Percentiles rank a stretch among this genome's conserved stretches.
phyloP scores from a whole-genome alignment of 2,797 vertebrate species.

The Tachyglossus aculeatus region DNA sequence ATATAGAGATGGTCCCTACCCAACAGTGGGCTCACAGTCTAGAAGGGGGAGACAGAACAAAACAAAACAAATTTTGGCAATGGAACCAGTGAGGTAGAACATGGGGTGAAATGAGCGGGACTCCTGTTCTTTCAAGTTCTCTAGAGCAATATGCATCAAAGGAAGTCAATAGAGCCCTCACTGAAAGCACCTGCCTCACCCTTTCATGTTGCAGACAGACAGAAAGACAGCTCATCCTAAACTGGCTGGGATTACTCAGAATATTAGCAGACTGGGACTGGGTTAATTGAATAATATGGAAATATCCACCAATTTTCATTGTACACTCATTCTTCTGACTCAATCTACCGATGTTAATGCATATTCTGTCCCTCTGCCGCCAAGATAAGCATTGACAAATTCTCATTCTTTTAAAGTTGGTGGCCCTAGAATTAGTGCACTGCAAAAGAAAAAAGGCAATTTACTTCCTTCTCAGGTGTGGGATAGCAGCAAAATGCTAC shows the following conservation, averaged over 20 bases:
- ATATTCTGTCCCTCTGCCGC: no score
- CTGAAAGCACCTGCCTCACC: constrained; percentile 40
- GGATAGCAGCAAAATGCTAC: no score
- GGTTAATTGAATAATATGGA: constrained; percentile 22
- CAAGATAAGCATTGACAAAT: no score
- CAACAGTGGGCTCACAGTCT: no score
- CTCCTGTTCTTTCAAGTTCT: constrained; percentile 53
- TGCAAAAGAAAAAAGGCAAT: no score
- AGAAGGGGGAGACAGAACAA: no score
- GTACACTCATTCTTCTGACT: constrained; percentile 16
- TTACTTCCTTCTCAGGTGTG: no score
- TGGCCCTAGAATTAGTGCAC: no score
- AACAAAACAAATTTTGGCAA: constrained; percentile 30
- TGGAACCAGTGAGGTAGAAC: constrained; percentile 37
- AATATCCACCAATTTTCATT: constrained; percentile 29
- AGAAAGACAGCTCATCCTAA: constrained; percentile 31
- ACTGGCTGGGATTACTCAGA: constrained; percentile 24
- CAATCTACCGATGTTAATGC: background rate
- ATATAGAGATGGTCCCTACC: no score
- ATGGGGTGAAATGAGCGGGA: constrained; percentile 54
- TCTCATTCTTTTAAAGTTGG: no score
- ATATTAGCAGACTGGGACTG: background rate
- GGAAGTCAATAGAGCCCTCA: constrained; percentile 43
- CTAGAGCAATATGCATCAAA: constrained; percentile 60
- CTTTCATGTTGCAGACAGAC: constrained; percentile 57